Percentiles rank a stretch among this genome's conserved stretches.
phyloP scores from a whole-genome alignment of 2,797 vertebrate genomes.

The Pogonophryne albipinna region DNA sequence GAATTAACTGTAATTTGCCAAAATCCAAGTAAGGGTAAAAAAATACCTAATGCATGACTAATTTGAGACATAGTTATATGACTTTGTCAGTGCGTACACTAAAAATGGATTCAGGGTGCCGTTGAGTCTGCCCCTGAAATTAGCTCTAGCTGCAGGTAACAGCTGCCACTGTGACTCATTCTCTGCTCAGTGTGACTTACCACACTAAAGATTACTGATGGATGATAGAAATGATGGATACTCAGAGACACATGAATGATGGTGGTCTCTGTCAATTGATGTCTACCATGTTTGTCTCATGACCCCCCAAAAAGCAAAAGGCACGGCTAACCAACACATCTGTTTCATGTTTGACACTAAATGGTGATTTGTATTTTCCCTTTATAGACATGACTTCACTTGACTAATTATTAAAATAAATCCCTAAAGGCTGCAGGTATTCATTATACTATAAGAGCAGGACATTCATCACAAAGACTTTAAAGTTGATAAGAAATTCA shows the following conservation, averaged over 20 bases:
- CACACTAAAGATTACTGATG: slow-evolving; percentile 52
- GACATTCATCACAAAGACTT: slow-evolving; percentile 73
- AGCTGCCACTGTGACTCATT: slow-evolving; percentile 63
- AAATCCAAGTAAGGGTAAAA: not conserved
- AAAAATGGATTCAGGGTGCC: slow-evolving; percentile 48
- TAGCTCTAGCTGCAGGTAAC: slow-evolving; percentile 70
- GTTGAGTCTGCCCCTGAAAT: slow-evolving; percentile 63
- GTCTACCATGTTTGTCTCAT: slow-evolving; percentile 38
- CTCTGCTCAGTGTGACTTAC: slow-evolving; percentile 52
- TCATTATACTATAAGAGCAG: slow-evolving; percentile 69
- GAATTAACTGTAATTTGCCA: not conserved
- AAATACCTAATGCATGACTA: slow-evolving; percentile 12
- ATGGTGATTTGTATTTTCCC: slow-evolving; percentile 61
- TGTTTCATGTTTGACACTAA: slow-evolving; percentile 40
- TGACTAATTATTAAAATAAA: slow-evolving; percentile 68
- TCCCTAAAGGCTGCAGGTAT: slow-evolving; percentile 63
- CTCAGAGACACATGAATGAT: slow-evolving; percentile 14
- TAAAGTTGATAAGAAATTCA: slow-evolving; percentile 71
- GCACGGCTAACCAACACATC: not conserved
- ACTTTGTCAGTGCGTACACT: slow-evolving; percentile 25
- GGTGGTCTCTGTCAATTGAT: slow-evolving; percentile 21
- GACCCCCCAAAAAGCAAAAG: slow-evolving; percentile 24
- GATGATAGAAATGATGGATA: slow-evolving; percentile 56
- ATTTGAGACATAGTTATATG: slow-evolving; percentile 15
- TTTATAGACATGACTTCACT: slow-evolving; percentile 54